A percentile compares a stretch with the other conserved stretches of the same genome.
Evolutionary conservation across 2,797 vertebrate species (phyloP).

Genomic region (Graptemys geographica): DNA sequence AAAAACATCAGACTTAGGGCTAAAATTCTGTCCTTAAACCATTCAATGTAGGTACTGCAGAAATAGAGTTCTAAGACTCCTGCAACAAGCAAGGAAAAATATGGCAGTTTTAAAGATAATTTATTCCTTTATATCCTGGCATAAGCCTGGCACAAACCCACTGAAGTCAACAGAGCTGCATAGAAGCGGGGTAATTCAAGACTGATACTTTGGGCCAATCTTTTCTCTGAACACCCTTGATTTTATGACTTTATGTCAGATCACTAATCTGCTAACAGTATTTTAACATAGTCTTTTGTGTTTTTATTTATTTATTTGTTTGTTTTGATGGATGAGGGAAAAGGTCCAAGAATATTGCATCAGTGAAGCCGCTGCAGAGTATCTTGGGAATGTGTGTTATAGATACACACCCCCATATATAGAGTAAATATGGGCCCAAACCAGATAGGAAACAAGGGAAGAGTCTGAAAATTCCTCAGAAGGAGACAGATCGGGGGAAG

Average conservation of each 20-base stretch:
- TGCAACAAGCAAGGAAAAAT: background rate
- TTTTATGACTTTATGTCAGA: slow-evolving; percentile 20
- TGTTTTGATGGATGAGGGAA: background rate
- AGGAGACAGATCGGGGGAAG: background rate
- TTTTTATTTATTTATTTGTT: background rate
- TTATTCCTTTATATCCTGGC: background rate
- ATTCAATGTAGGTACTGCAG: background rate
- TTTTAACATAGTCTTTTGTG: slow-evolving; percentile 28
- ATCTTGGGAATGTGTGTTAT: background rate
- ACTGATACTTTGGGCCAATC: slow-evolving; percentile 12
- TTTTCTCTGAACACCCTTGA: background rate
- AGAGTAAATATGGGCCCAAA: background rate
- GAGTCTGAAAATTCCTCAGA: background rate
- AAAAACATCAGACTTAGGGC: slow-evolving; percentile 23
- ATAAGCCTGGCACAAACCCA: background rate
- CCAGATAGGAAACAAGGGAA: background rate
- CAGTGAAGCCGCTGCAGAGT: background rate
- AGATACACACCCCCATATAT: background rate
- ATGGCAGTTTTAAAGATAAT: background rate
- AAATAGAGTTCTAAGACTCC: background rate
- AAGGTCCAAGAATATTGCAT: background rate
- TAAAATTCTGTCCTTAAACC: slow-evolving; percentile 6
- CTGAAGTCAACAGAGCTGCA: background rate
- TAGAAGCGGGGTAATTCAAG: background rate
- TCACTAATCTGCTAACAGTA: slow-evolving; percentile 2